Percentiles rank a stretch among this genome's conserved stretches.
These are phyloP conservation scores for Labeo rohita DNA, from an alignment of 2,113 vertebrate species.

Conservation along the genomic window DNA sequence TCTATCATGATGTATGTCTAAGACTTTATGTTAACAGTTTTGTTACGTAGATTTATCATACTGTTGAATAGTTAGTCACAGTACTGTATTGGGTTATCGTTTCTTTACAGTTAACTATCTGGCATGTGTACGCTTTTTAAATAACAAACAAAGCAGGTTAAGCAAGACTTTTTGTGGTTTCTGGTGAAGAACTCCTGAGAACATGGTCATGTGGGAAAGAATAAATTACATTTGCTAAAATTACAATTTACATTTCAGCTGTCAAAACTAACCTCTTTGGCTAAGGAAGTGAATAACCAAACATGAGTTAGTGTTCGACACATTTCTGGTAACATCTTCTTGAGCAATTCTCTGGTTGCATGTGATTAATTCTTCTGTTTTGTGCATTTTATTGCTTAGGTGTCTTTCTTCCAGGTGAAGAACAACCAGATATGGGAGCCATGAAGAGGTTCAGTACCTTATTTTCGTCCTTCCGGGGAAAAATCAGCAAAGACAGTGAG, in stretches of 20 bases:
- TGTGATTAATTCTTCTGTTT: not conserved
- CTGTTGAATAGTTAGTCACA: not conserved
- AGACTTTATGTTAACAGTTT: not conserved
- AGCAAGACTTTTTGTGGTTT: not conserved
- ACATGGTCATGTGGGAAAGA: not conserved
- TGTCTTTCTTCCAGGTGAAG: constrained; percentile 55
- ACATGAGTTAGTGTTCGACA: not conserved
- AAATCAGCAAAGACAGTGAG: constrained; percentile 66
- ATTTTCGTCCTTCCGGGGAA: constrained; percentile 69
- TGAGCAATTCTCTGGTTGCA: not conserved
- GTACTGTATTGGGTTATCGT: not conserved
- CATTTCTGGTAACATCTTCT: not conserved
- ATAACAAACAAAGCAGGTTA: not conserved
- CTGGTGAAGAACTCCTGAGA: not conserved
- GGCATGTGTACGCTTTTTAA: not conserved
- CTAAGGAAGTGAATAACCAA: not conserved
- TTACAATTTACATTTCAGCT: not conserved
- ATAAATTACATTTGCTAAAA: not conserved
- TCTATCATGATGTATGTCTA: not conserved
- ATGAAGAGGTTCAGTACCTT: constrained; percentile 73
- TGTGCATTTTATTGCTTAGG: constrained; percentile 46
- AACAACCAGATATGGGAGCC: constrained; percentile 62
- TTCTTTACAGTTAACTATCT: not conserved
- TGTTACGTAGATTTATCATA: not conserved
- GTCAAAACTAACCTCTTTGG: not conserved